Conservation (phyloP, 2,888 invertebrate genomes). For the Spodoptera littoralis region DNA sequence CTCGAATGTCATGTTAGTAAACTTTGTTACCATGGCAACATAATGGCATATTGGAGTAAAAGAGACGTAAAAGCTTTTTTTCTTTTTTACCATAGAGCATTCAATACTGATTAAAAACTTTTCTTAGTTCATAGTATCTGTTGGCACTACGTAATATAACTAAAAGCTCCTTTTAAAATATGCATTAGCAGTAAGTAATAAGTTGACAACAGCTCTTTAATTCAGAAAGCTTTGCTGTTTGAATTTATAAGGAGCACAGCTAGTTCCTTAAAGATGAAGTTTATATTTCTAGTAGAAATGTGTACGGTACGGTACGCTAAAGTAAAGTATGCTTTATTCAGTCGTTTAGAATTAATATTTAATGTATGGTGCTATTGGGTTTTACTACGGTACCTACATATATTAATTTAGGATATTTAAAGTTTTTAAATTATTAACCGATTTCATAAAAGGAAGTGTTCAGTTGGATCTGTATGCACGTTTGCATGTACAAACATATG, state of each 20-base stretch:
- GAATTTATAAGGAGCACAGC: conserved; percentile 5
- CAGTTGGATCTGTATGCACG: no score
- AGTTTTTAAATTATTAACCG: no score
- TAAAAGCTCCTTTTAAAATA: conserved; percentile 5
- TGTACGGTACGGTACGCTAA: no score
- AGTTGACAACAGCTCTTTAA: neutral
- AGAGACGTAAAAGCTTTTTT: neutral
- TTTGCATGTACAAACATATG: no score
- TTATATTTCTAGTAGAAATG: no score
- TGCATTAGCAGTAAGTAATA: conserved; percentile 3
- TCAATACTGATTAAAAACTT: neutral
- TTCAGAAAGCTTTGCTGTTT: conserved; percentile 1
- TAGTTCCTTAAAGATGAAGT: neutral
- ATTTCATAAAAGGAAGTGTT: no score
- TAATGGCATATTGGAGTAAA: conserved; percentile 4
- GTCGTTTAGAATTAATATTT: no score
- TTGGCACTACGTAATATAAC: neutral
- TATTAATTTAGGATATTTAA: no score
- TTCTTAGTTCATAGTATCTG: no score
- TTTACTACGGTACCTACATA: no score
- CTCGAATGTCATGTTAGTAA: conserved; percentile 36
- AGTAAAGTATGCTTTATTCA: no score
- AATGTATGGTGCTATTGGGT: no score
- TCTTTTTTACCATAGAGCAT: conserved; percentile 8
- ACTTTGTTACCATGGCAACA: conserved; percentile 44